Base-by-base conservation (phyloP, 2,888 invertebrate species). In the Exephanes ischioxanthus region DNA sequence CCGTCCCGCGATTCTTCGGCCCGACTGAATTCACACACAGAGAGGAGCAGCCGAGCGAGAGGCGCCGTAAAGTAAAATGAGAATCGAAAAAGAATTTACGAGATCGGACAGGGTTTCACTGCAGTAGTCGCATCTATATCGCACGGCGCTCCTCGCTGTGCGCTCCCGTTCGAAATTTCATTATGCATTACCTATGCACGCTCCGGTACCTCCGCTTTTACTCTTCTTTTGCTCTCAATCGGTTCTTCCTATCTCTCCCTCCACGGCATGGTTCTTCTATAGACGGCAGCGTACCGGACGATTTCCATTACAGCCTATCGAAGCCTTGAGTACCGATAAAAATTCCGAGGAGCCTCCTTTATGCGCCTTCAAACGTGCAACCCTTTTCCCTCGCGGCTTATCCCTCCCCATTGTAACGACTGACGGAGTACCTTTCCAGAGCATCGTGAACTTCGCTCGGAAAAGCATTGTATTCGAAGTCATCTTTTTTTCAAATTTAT, bases 311-410 rank as follows among this genome's bases (percentile, higher is more conserved):
- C 61, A 48, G 61, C 79, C 79, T 70, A 79, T 79, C 78, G 78
- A 79, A 79, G 45, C 45, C 70, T 79, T 22, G 37, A 79, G 63
- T 33, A 70, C 71, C 86, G 84, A 88, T 87, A 86, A 87, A 86
- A 88, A 87, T 85, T 88, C 81, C 71, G 30, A 68, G 75, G 48
- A 76, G 79, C 67, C 58, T 71, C 53, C 58, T 81, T 81, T 82
- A 75, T 78, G 76, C 58, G 53, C 58, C 76, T 76, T 61, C 48
- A 33, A 71, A 70, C 48, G 58, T 19, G 37, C 51, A 48, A 26
- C 61, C 30, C 30, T 45, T 37, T 48, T n/a, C 22, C 30, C 1
- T 14, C 19, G 9, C 63, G 45, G 26, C 58, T 22, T 14, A 45
- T 22, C 11, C 58, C 9, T 11, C 11, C 1, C 26, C 58, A 22